A percentile compares a stretch with the other conserved stretches of the same genome.
Evolutionary conservation across 2,113 vertebrate species (phyloP).

Genomic region (Eublepharis macularius): DNA sequence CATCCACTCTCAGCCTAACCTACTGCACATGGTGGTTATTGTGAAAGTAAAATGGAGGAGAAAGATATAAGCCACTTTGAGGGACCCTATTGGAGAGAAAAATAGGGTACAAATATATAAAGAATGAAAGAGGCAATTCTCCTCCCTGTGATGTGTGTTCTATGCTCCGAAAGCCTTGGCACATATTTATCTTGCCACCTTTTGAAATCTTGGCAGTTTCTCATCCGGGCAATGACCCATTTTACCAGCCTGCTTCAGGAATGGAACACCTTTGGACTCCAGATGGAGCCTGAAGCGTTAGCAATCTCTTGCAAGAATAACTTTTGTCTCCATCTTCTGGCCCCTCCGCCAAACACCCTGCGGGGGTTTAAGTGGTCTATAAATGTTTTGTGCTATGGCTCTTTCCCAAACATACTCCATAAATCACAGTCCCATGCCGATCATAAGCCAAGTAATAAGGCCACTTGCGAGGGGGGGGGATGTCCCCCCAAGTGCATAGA

Average conservation of each 20-base stretch:
- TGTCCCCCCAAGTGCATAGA: constrained; percentile 60
- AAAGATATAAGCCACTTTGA: too few species aligned
- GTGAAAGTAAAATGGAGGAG: too few species aligned
- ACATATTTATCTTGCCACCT: not conserved
- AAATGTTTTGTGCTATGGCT: constrained; percentile 64
- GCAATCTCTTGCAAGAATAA: constrained; percentile 32
- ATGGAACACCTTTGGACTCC: not conserved
- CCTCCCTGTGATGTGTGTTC: not conserved
- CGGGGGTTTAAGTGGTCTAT: constrained; percentile 48
- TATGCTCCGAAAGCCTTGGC: not conserved
- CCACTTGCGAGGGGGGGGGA: constrained; percentile 14
- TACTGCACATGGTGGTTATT: too few species aligned
- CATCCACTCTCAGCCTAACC: too few species aligned
- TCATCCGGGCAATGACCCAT: not conserved
- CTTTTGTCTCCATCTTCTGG: constrained; percentile 21
- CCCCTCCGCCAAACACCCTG: constrained; percentile 10
- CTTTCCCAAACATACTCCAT: constrained; percentile 56
- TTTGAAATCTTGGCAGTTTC: not conserved
- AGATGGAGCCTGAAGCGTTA: not conserved
- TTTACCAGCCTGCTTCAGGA: not conserved
- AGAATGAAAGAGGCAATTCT: not conserved
- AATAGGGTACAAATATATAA: too few species aligned
- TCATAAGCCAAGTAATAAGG: constrained; percentile 64
- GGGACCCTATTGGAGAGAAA: too few species aligned
- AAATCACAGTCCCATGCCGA: constrained; percentile 65